Evolutionary conservation across 2,888 invertebrate species (phyloP).

Genomic region (Punctoribates punctum): DNA sequence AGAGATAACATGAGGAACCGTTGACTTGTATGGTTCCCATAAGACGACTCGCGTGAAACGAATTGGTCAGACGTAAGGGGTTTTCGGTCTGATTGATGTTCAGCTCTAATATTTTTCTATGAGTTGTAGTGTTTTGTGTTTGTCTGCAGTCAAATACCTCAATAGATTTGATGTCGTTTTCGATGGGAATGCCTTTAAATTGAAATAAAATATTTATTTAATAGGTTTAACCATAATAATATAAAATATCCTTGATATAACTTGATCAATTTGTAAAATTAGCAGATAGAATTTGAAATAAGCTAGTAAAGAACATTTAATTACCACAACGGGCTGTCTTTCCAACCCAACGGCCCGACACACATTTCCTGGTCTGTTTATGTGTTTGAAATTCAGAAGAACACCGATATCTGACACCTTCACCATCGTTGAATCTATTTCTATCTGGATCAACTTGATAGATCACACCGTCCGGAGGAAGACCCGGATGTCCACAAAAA

Average conservation of each 20-base stretch:
- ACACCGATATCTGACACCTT: constrained; percentile 8
- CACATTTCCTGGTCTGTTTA: constrained; percentile 1
- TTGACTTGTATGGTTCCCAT: neutral
- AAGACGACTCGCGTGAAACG: constrained; percentile 14
- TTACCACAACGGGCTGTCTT: constrained; percentile 23
- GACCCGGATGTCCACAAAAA: constrained; percentile 16
- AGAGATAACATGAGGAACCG: constrained; percentile 15
- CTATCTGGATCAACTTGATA: neutral
- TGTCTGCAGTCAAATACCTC: constrained; percentile 4
- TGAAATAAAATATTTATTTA: too few species aligned
- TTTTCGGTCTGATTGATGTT: constrained; percentile 16
- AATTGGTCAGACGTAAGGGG: neutral
- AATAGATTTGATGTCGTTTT: neutral
- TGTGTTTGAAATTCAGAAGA: neutral
- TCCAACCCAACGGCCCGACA: constrained; percentile 16
- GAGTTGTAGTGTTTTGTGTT: neutral
- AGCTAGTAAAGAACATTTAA: neutral
- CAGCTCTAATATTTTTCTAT: constrained; percentile 8
- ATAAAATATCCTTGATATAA: neutral
- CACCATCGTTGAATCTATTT: constrained; percentile 9
- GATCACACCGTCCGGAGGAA: neutral
- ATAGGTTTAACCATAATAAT: too few species aligned
- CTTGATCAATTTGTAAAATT: neutral
- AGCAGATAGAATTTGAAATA: neutral
- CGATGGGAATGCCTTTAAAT: neutral